These are phyloP conservation scores for Uria aalge DNA, from an alignment of 2,113 vertebrate species.

Conservation along the genomic window DNA sequence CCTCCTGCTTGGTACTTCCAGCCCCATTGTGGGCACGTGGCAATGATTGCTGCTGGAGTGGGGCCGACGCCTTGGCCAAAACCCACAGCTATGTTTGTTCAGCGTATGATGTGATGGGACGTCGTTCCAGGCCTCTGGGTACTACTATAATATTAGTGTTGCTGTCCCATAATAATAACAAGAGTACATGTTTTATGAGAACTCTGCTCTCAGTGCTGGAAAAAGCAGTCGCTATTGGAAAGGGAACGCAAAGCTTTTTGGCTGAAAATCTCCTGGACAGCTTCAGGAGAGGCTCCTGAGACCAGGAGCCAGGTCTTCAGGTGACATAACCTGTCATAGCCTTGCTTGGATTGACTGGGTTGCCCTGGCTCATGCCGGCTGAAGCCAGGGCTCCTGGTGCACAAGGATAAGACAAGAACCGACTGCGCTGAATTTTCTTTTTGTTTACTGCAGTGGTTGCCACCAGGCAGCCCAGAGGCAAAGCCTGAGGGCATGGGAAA, in stretches of 20 bases:
- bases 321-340: background rate
- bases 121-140: background rate
- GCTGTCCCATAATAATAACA: background rate
- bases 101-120: background rate
- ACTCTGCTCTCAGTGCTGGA: background rate
- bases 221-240: background rate
- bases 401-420: background rate
- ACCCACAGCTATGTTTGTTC: background rate
- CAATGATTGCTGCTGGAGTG: background rate
- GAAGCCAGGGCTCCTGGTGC: background rate
- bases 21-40: background rate
- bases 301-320: background rate
- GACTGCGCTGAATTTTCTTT: background rate
- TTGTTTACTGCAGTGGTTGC: background rate
- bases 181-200: background rate
- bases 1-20: background rate
- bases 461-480: background rate
- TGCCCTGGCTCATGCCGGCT: rapidly evolving
- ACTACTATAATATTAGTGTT: background rate
- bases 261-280: background rate
- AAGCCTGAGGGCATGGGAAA: constrained; percentile 19
- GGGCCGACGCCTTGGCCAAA: background rate
- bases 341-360: background rate
- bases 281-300: background rate
- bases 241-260: background rate